Evolutionary conservation across 2,888 invertebrate genomes (phyloP), one percentile per base, ranked within the genome.

Genomic region (Eupithecia vulgata): DNA sequence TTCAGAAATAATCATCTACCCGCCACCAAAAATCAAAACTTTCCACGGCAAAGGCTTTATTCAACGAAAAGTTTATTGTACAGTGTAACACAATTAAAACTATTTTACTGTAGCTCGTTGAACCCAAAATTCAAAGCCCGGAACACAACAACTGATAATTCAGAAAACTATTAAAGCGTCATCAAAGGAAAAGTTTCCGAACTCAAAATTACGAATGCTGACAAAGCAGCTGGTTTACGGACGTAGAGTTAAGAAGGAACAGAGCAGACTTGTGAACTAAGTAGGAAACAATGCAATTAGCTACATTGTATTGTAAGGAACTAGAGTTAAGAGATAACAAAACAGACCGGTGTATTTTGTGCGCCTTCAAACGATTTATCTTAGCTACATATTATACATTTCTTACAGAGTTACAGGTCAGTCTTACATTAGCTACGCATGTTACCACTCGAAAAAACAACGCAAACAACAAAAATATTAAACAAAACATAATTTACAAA

Each of bases 151-250:
- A 71, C 62, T 70, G 70, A 69, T 59, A 74, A 69, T 69, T 72
- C 40, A 45, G 57, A 57, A 76, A 83, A 73, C 78, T 81, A 80
- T 80, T 57, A 57, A 80, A 82, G 80, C 81, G 81, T 80, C 77
- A 79, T 85, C 87, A 87, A 86, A 87, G 85, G 74, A 34, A 83
- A 87, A 86, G 85, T 87, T 85, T 74, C 68, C 80, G 76, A 82
- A 79, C 82, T 79, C 78, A 71, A 83, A 85, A 84, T 37, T 64
- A 64, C n/a, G 37, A 61, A 34, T 34, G 37, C 64, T 37, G 64
- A 34, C 61, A 64, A 37, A n/a, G 34, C 30, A 34, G 61, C 12
- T 37, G 64, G 35, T 64, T 34, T 64, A 64, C 21, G 37, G 15
- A 37, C 37, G 37, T 35, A 64, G 34, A 64, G 64, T 37, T 17